phyloP scores from a whole-genome alignment of 2,888 invertebrate species.

The Tenthredo distinguenda region DNA sequence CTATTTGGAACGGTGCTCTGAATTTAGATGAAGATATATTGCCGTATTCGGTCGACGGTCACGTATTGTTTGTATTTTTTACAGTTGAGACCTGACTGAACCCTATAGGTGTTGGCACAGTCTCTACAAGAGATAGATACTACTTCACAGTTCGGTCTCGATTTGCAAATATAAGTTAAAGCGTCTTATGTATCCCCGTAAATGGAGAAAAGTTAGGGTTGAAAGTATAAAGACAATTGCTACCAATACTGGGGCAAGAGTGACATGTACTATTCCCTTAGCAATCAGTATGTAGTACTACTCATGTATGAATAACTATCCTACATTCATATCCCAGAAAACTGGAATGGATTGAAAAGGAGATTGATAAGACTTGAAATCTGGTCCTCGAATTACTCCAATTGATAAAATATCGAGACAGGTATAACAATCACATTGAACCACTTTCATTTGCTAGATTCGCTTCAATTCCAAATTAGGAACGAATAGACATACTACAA shows the following conservation, averaged over 20 bases:
- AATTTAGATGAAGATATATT: conserved; percentile 23
- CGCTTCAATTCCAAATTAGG: not conserved
- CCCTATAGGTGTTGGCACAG: not conserved
- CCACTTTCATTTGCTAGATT: not conserved
- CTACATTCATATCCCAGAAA: not conserved
- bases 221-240: not conserved
- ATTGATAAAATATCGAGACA: not conserved
- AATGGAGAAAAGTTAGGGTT: not conserved
- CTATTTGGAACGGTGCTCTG: conserved; percentile 14
- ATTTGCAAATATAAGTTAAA: not conserved
- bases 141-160: not conserved
- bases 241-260: not conserved
- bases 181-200: not conserved
- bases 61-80: conserved; percentile 17
- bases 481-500: not conserved
- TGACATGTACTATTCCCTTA: not conserved
- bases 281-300: not conserved
- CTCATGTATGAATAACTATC: not conserved
- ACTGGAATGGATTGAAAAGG: not conserved
- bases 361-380: no score
- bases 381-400: not conserved
- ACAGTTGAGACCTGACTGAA: conserved; percentile 3
- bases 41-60: not conserved
- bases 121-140: not conserved
- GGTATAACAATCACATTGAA: not conserved